Evolutionary conservation across 2,888 invertebrate species (phyloP), one percentile per base, ranked within the genome.

Genomic region (Clepsis dumicolana): DNA sequence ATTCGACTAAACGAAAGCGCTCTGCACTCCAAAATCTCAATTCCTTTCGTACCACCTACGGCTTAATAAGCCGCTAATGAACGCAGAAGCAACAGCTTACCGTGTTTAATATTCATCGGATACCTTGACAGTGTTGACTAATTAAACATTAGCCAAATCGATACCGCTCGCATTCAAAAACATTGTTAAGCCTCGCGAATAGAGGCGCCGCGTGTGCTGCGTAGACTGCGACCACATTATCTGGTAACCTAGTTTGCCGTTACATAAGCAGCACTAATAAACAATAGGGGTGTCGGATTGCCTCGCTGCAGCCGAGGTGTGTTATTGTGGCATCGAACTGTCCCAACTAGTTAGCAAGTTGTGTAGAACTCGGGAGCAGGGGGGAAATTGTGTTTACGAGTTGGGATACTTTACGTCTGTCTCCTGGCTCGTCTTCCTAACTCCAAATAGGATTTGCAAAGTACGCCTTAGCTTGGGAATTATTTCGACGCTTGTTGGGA

Each of bases 271-370:
- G 38, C 41, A 29, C 56, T 48, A 66, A 66, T 61, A 65, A 65
- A 65, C 57, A 65, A 41, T 54, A 50, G 50, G 52, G 41, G 50
- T 65, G 57, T 65, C 57, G 57, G 64, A 38, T 41, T 24, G 24
- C 48, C 16, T 41, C 41, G 48, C 35, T 64, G 35, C 53, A 48
- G 54, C 18, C 57, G 53, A 64, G 50, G 35, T 65, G 35, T 64
- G 44, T 71, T 69, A 52, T 71, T 74, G 71, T 72, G 73, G 76
- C 72, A 72, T 68, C 64, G 70, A 73, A 69, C 74, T 75, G 76
- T 73, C 77, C 72, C 68, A 75, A 77, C 70, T 75, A 74, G 71
- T 74, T 74, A 70, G 53, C 53, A 63, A 67, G 70, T 63, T 53
- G 66, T 61, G 56, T 67, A 29, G 38, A 44, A 65, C 38, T 50